Evolutionary conservation across 2,888 invertebrate genomes (phyloP).

Genomic region (Cotesia congregata): DNA sequence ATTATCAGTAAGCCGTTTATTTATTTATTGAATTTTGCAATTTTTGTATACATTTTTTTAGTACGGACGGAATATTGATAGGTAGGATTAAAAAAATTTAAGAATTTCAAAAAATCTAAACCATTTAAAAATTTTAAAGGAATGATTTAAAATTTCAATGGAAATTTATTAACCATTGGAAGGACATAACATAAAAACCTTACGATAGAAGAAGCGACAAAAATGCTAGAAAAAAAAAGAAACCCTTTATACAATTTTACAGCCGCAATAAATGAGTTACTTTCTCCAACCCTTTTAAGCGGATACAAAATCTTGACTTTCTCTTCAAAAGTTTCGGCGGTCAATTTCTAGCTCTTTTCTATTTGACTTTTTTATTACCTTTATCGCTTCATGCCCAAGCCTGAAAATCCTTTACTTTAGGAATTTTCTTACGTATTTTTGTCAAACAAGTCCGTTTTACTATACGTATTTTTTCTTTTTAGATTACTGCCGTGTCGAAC

Average conservation of each 20-base stretch:
- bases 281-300: conserved; percentile 67
- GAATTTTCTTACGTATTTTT: neutral
- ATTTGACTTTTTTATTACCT: conserved; percentile 17
- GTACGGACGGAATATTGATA: no score
- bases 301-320: conserved; percentile 51
- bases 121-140: neutral
- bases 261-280: conserved; percentile 64
- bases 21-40: neutral
- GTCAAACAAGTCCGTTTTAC: neutral
- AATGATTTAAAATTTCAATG: conserved; percentile 25
- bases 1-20: neutral
- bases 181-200: conserved; percentile 35
- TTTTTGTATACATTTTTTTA: no score
- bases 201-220: conserved; percentile 22
- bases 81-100: no score
- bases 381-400: conserved; percentile 35
- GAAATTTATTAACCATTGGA: conserved; percentile 22
- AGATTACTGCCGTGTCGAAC: conserved; percentile 60
- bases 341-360: conserved; percentile 27
- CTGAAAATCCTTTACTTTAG: neutral
- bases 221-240: conserved; percentile 34
- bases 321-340: conserved; percentile 42
- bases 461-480: conserved; percentile 49
- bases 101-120: no score
- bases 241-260: conserved; percentile 64